These are phyloP conservation scores for Odocoileus hemionus DNA, from an alignment of 2,113 vertebrate genomes.

Conservation along the genomic window DNA sequence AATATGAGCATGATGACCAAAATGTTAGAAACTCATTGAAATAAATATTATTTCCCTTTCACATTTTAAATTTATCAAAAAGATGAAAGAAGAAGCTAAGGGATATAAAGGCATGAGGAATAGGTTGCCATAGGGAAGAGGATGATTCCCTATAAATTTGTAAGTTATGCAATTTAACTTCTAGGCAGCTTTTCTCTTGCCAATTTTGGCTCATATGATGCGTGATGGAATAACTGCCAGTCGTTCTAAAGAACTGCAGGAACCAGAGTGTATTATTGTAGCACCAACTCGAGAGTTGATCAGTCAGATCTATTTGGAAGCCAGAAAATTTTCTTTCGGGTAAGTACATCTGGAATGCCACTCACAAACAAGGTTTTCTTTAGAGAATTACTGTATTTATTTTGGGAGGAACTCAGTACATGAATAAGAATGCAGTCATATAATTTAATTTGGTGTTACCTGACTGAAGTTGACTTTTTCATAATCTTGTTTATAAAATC, in stretches of 20 bases:
- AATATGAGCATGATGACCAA: not conserved
- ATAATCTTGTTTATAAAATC: too few relatives aligned
- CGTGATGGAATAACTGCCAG: conserved; percentile 85
- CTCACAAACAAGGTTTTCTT: too few relatives aligned
- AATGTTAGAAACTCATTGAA: not conserved
- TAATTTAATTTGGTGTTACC: too few relatives aligned
- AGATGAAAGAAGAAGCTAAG: not conserved
- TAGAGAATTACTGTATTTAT: too few relatives aligned
- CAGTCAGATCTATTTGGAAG: too few relatives aligned
- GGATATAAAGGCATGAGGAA: not conserved
- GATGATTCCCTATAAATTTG: not conserved
- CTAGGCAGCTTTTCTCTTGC: conserved; percentile 95
- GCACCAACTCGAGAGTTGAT: conserved; percentile 96
- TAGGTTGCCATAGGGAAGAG: not conserved
- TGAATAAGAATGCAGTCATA: too few relatives aligned
- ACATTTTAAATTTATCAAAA: not conserved
- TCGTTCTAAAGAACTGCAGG: conserved; percentile 88
- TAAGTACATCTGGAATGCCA: too few relatives aligned
- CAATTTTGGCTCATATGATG: conserved; percentile 92
- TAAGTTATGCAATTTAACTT: conserved; percentile 35
- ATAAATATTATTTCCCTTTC: not conserved
- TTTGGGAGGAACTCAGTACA: too few relatives aligned
- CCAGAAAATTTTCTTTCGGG: too few relatives aligned
- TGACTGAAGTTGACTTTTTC: too few relatives aligned
- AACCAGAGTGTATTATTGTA: conserved; percentile 91